A percentile compares a stretch with the other conserved stretches of the same genome.
These are phyloP conservation scores for Eugnorisma glareosa DNA, from an alignment of 2,888 invertebrate genomes.

Conservation along the genomic window DNA sequence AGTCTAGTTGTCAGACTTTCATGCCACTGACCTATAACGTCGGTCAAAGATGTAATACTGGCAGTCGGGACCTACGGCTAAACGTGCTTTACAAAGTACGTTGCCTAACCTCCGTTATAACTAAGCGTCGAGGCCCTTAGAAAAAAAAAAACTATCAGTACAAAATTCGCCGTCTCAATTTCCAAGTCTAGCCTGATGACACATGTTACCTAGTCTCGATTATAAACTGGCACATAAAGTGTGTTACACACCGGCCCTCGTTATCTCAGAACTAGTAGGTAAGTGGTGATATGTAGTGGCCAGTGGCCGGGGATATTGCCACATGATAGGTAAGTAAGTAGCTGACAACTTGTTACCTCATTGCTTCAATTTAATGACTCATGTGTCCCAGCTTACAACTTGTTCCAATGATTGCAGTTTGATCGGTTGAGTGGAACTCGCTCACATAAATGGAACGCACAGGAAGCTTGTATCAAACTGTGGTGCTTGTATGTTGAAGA, in stretches of 20 bases:
- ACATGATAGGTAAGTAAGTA: conserved; percentile 27
- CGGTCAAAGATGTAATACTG: not conserved
- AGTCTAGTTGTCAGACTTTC: not conserved
- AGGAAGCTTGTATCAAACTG: not conserved
- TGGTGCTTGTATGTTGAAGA: not conserved
- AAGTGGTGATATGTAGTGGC: conserved; percentile 33
- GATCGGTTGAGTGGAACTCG: conserved; percentile 14
- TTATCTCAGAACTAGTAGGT: conserved; percentile 43
- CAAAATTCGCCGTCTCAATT: not conserved
- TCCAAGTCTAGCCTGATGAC: not conserved
- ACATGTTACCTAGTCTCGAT: conserved; percentile 4
- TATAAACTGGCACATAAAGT: conserved; percentile 42
- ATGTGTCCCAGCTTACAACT: conserved; percentile 37
- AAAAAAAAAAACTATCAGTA: no score
- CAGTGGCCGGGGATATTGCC: conserved; percentile 37
- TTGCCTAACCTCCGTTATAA: no score
- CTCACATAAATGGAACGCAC: not conserved
- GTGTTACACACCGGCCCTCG: conserved; percentile 50
- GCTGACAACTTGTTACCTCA: conserved; percentile 48
- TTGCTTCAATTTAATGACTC: conserved; percentile 52
- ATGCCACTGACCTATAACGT: not conserved
- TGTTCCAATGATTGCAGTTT: conserved; percentile 29
- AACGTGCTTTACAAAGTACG: no score
- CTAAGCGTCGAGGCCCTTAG: no score
- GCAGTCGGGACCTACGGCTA: not conserved